Conservation (phyloP, 2,888 invertebrate genomes). For the Machimus rusticus region DNA sequence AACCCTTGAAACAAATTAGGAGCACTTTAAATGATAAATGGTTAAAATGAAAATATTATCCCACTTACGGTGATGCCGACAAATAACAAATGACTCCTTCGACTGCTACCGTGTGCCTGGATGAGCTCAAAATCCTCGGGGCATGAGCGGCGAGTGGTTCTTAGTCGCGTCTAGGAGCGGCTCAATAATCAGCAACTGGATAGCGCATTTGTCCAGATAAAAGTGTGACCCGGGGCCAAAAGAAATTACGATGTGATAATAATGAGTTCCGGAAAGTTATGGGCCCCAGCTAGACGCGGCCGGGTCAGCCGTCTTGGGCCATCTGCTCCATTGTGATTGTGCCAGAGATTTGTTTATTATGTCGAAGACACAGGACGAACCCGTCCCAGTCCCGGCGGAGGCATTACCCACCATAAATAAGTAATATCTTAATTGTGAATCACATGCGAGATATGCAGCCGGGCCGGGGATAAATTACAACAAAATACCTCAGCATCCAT, state of each 20-base stretch:
- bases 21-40: neutral
- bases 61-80: neutral
- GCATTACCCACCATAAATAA: conserved; percentile 35
- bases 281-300: neutral
- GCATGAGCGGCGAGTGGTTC: neutral
- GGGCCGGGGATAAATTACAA: conserved; percentile 37
- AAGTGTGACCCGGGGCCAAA: neutral
- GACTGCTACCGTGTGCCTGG: neutral
- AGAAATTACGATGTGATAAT: conserved; percentile 35
- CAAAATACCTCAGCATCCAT: conserved; percentile 40
- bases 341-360: conserved; percentile 32
- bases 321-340: conserved; percentile 34
- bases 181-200: neutral
- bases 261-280: conserved; percentile 26
- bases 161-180: neutral
- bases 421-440: conserved; percentile 43
- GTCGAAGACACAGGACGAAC: conserved; percentile 1
- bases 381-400: neutral
- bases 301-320: conserved; percentile 3
- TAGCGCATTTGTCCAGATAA: conserved; percentile 3
- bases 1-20: neutral
- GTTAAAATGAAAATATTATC: neutral
- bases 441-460: conserved; percentile 31
- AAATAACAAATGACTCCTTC: neutral
- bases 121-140: neutral